These are phyloP conservation scores for Cryptocheilus praepositus DNA, from an alignment of 2,888 invertebrate species.

Conservation along the genomic window DNA sequence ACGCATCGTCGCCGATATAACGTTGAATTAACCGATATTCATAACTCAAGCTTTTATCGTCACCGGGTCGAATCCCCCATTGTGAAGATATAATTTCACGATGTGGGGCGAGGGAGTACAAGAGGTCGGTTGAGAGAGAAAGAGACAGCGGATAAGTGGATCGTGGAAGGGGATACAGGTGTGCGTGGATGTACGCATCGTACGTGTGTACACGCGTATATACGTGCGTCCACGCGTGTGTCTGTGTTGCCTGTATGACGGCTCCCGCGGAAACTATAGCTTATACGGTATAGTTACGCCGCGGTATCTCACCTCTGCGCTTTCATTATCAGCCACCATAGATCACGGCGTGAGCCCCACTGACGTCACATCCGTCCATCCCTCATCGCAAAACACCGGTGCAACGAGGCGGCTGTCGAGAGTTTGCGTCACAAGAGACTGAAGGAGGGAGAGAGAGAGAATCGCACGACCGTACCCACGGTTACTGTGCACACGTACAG, in stretches of 20 bases:
- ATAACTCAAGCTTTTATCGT: constrained; percentile 66
- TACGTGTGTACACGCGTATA: not conserved
- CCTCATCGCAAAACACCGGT: constrained; percentile 60
- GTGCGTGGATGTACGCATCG: constrained; percentile 8
- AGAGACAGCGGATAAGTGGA: constrained; percentile 1
- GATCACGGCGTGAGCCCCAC: constrained; percentile 64
- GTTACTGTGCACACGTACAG: too few species aligned
- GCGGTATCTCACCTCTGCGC: constrained; percentile 64
- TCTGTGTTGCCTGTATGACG: constrained; percentile 36
- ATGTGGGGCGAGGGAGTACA: constrained; percentile 16
- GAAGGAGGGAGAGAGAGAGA: too few species aligned
- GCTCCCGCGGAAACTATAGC: constrained; percentile 66
- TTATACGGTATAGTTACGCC: constrained; percentile 54
- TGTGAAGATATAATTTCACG: constrained; percentile 55
- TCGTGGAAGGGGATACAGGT: constrained; percentile 22
- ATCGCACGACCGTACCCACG: too few species aligned
- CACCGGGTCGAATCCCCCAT: constrained; percentile 39
- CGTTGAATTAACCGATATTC: constrained; percentile 60
- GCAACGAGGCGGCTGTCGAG: constrained; percentile 8
- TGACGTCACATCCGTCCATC: constrained; percentile 72
- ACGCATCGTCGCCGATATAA: constrained; percentile 32
- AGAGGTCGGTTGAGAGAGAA: not conserved
- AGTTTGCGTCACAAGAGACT: too few species aligned
- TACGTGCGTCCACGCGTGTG: constrained; percentile 3
- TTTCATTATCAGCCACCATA: constrained; percentile 73